Evolutionary conservation across 2,797 vertebrate genomes (phyloP), one percentile per base, ranked within the genome.

Genomic region (Acanthopagrus latus): DNA sequence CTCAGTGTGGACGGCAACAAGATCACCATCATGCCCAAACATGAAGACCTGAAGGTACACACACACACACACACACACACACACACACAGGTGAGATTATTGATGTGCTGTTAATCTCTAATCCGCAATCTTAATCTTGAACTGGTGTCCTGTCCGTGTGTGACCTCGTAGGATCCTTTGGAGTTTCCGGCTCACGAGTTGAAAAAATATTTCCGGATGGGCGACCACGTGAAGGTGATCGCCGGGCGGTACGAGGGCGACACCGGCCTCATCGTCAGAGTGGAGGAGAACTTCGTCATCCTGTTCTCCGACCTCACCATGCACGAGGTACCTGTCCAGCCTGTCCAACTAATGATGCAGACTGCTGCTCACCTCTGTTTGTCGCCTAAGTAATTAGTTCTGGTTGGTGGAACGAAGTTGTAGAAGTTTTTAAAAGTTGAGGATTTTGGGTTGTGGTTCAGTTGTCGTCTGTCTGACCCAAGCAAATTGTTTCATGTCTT

Each of bases 251-350:
- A 97, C 1, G 98, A 99, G 71, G 98, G 98, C 0, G 98, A 99
- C 94, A 99, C 98, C 0, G 98, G 98, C 1, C 96, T 99, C 46
- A 98, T 99, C 7, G 98, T 99, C 52, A 78, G 98, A 0, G 98
- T 99, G 78, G 98, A 99, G 81, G 98, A 99, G 82, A 99, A 98
- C 89, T 99, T 99, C 0, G 97, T 99, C 68, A 99, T 99, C 91
- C 96, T 99, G 0, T 99, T 99, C 88, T 99, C 98, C 0, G 98
- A 99, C 86, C 97, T 99, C 81, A 99, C 98, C 74, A 99, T 99
- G 98, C 98, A 99, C 0, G 98, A 99, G 97, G 97, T 97, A 86
- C 21, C 38, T 3, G 16, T 70, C 2, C 2, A 29, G 3, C 29
- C 29, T 5, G 29, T 29, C 5, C 9, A 10, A 10, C 43, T 43